Evolutionary conservation across 2,113 vertebrate genomes (phyloP), one percentile per base, ranked within the genome.

Genomic region (Aspidoscelis tigris): DNA sequence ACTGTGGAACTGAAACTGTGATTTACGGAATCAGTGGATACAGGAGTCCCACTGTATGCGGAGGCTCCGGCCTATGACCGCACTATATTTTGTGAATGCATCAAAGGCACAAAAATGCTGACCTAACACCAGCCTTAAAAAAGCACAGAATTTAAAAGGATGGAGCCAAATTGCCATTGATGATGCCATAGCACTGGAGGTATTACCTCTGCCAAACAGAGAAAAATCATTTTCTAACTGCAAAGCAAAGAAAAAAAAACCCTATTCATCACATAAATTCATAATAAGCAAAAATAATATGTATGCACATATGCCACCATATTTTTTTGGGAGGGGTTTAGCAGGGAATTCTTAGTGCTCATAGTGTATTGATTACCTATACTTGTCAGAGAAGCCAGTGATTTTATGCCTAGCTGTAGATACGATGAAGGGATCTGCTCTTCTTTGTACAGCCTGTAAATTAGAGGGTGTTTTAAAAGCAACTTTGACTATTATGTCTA

Each of bases 391-490:
- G 55, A 65, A 78, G 22, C 43, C 7, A 33, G 44, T 68, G 43
- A 66, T 75, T 75, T 83, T 76, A 83, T 53, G 64, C 26, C 58
- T 43, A 75, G 44, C 24, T 82, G 55, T 58, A 66, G 41, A 71
- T 18, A 72, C 10, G 26, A 72, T 72, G 39, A 71, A 55, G 53
- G 55, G 18, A 71, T 78, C 83, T 78, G 76, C 53, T 84, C 68
- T 84, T 84, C 39, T 71, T 53, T 47, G 9, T 11, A 44, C 20
- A 72, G 53, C 26, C 68, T 72, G 83, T 64, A 78, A 84, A 77
- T 68, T 43, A 76, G 64, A 69, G 64, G 50, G 47, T 70, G 50
- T 73, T 81, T 72, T 43, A 81, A 81, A 81, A 61, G 69, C 50
- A 44, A 72, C 53, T 39, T 65, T 71, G 33, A 58, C 81, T 82